These are phyloP conservation scores for Crotophaga sulcirostris DNA, from an alignment of 2,113 vertebrate genomes.

Conservation along the genomic window DNA sequence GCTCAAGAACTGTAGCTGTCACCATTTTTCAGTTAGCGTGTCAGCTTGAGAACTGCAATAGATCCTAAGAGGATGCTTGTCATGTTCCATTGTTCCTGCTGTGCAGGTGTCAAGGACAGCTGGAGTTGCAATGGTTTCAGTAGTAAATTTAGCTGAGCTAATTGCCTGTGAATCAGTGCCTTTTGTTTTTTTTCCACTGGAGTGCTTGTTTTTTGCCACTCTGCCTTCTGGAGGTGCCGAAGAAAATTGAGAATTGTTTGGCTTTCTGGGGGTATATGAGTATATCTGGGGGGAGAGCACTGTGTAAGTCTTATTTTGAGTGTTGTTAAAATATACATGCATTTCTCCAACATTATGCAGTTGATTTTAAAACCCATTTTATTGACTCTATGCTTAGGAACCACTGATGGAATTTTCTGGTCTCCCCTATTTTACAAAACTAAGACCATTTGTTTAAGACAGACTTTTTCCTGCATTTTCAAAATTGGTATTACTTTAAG, in stretches of 20 bases:
- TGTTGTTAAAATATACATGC: not conserved
- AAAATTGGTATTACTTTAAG: not conserved
- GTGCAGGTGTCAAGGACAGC: conserved; percentile 61
- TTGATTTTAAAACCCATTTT: not conserved
- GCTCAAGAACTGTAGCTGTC: not conserved
- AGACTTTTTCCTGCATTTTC: not conserved
- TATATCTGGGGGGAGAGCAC: not conserved
- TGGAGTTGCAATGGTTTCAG: conserved; percentile 17
- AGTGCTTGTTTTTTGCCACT: not conserved
- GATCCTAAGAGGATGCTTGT: conserved; percentile 31
- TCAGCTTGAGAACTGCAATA: not conserved
- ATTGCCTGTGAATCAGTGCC: conserved; percentile 50
- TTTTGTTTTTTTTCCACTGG: conserved; percentile 7
- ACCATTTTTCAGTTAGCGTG: not conserved
- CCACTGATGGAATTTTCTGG: not conserved
- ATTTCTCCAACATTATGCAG: not conserved
- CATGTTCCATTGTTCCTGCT: conserved; percentile 37
- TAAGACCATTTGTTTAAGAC: not conserved
- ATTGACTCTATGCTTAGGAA: not conserved
- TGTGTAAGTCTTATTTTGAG: not conserved
- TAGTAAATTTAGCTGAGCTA: conserved; percentile 55
- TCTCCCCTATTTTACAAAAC: not conserved
- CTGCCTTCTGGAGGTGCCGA: not conserved
- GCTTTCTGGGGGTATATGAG: not conserved
- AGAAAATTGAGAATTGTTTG: not conserved